Conservation (phyloP, 1,140 invertebrate genomes). For the Cydia amplana region DNA sequence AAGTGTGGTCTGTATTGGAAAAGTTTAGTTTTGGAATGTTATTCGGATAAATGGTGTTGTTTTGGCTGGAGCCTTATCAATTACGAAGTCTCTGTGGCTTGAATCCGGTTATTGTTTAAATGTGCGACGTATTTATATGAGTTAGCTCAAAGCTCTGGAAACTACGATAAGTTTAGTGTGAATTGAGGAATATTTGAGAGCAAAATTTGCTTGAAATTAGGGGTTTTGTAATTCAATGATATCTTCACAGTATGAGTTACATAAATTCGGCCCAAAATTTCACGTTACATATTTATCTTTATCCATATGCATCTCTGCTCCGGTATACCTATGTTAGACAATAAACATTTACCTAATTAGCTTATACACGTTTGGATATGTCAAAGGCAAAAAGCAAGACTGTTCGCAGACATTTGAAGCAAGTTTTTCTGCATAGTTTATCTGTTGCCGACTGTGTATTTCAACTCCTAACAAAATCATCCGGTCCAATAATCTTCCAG, state of each 20-base stretch:
- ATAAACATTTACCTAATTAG: no score
- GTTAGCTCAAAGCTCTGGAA: background rate
- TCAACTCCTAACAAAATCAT: slow-evolving; percentile 10
- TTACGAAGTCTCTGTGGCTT: slow-evolving; percentile 9
- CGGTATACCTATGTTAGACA: no score
- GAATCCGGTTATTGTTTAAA: slow-evolving; percentile 19
- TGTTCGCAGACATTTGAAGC: background rate
- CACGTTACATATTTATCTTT: no score
- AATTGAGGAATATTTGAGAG: background rate
- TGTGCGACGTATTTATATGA: background rate
- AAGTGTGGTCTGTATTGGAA: slow-evolving; percentile 31
- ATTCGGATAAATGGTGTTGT: slow-evolving; percentile 28
- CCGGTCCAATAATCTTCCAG: background rate
- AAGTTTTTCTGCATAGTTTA: background rate
- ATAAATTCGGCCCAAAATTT: no score
- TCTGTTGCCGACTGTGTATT: background rate
- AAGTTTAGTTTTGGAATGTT: slow-evolving; percentile 28
- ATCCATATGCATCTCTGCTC: no score
- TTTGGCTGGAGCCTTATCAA: slow-evolving; percentile 19
- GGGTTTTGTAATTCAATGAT: no score
- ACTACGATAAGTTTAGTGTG: background rate
- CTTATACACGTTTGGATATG: no score
- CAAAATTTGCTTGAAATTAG: background rate
- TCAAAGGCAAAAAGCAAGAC: background rate
- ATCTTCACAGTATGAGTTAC: no score